Conservation (phyloP, 2,797 vertebrate genomes). For the Oryzias sinensis region DNA sequence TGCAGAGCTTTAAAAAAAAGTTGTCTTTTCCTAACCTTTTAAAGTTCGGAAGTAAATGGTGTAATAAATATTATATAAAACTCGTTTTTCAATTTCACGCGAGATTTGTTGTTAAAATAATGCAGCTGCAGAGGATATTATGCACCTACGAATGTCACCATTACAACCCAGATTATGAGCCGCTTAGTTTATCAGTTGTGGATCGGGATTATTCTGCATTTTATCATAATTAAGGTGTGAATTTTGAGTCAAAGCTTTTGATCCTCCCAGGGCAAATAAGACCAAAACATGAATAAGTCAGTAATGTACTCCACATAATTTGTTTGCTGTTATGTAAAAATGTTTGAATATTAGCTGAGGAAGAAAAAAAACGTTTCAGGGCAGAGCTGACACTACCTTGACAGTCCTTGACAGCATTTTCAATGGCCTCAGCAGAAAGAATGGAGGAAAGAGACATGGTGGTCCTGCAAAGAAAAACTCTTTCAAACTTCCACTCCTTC, state of each 20-base stretch:
- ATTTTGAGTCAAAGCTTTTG: neutral
- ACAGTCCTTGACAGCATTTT: slow-evolving; percentile 92
- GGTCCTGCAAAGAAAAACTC: slow-evolving; percentile 67
- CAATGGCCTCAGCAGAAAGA: slow-evolving; percentile 90
- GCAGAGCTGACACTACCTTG: slow-evolving; percentile 79
- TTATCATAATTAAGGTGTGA: slow-evolving; percentile 4
- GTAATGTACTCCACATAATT: neutral
- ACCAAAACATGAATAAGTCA: slow-evolving; percentile 1
- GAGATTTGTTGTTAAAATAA: slow-evolving; percentile 1
- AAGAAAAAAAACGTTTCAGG: neutral
- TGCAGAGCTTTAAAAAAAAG: slow-evolving; percentile 41
- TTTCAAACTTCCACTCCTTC: slow-evolving; percentile 27
- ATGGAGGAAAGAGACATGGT: slow-evolving; percentile 93
- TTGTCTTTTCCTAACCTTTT: slow-evolving; percentile 36
- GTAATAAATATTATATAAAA: too few species aligned
- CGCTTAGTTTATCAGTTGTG: neutral
- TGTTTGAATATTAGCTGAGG: neutral
- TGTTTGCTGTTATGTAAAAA: neutral
- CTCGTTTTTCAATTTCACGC: too few species aligned
- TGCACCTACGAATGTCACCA: neutral
- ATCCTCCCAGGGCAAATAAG: neutral
- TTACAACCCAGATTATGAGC: slow-evolving; percentile 1
- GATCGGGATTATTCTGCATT: slow-evolving; percentile 15
- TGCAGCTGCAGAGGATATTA: slow-evolving; percentile 14
- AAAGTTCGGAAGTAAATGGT: neutral